Percentiles rank a stretch among this genome's conserved stretches.
These are phyloP conservation scores for Phataginus tricuspis DNA, from an alignment of 2,797 vertebrate species.

Conservation along the genomic window DNA sequence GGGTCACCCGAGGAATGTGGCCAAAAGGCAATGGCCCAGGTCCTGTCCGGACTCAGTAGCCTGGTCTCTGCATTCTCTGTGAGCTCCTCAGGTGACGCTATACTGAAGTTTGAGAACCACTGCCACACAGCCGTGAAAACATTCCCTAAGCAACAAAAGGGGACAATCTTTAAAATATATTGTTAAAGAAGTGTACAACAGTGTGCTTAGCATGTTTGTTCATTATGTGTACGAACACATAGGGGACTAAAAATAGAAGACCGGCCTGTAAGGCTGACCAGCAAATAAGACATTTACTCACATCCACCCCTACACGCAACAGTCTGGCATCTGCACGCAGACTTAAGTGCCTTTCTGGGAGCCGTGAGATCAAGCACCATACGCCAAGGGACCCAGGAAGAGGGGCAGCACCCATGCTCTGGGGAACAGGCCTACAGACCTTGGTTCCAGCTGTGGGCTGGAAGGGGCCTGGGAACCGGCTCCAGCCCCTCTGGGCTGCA, in stretches of 20 bases:
- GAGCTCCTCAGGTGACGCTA: not conserved
- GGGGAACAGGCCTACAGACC: not conserved
- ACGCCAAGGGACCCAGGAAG: not conserved
- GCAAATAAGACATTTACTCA: not conserved
- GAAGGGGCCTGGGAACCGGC: not conserved
- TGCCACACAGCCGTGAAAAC: not conserved
- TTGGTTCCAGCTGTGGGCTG: too few species aligned
- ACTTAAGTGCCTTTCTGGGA: not conserved
- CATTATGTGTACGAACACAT: too few species aligned
- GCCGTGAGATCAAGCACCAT: not conserved
- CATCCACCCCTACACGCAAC: too few species aligned
- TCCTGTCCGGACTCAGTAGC: not conserved
- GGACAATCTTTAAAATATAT: not conserved
- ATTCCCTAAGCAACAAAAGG: not conserved
- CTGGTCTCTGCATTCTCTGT: not conserved
- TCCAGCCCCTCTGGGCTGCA: not conserved
- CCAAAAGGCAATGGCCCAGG: not conserved
- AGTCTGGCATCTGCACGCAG: not conserved
- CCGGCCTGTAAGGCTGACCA: not conserved
- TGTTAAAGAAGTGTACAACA: not conserved
- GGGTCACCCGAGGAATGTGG: not conserved
- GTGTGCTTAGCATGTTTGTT: not conserved
- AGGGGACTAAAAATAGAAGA: too few species aligned
- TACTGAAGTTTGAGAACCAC: not conserved
- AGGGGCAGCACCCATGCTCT: not conserved